Conservation (phyloP, 2,888 invertebrate genomes). For the Mesochorus sp. region DNA sequence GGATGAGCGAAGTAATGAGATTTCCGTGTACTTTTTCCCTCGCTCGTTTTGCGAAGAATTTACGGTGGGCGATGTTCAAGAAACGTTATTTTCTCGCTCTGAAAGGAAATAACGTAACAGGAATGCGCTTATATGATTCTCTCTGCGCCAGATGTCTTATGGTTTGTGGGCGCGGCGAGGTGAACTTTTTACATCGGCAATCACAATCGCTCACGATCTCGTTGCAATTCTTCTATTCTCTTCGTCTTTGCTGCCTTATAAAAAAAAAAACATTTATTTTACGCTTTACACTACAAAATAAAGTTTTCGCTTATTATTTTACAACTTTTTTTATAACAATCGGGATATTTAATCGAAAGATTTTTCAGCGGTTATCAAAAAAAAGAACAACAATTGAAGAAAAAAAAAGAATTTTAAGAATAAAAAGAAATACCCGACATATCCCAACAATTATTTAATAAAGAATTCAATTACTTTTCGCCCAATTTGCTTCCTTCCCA, state of each 20-base stretch:
- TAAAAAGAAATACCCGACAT: neutral
- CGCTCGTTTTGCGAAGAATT: neutral
- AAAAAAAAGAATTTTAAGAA: too few species aligned
- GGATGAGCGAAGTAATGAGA: conserved; percentile 50
- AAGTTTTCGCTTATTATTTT: too few species aligned
- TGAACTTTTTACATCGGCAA: neutral
- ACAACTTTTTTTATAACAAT: too few species aligned
- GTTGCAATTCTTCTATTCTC: neutral
- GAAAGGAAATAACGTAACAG: conserved; percentile 28
- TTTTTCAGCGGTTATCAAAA: neutral
- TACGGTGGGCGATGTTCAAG: conserved; percentile 13
- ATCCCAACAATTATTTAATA: too few species aligned
- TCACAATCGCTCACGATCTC: conserved; percentile 18
- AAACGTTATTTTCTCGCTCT: conserved; percentile 44
- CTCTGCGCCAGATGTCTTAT: neutral
- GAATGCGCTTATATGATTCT: conserved; percentile 6
- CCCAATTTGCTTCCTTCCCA: neutral
- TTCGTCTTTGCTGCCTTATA: neutral
- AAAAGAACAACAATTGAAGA: too few species aligned
- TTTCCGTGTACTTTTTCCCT: conserved; percentile 38
- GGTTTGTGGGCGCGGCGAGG: neutral
- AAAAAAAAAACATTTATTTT: conserved; percentile 3
- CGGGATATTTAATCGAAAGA: neutral
- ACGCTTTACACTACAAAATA: too few species aligned
- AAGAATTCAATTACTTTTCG: too few species aligned